Conservation (phyloP, 2,797 vertebrate species). For the Oreonectes daqikongensis region DNA sequence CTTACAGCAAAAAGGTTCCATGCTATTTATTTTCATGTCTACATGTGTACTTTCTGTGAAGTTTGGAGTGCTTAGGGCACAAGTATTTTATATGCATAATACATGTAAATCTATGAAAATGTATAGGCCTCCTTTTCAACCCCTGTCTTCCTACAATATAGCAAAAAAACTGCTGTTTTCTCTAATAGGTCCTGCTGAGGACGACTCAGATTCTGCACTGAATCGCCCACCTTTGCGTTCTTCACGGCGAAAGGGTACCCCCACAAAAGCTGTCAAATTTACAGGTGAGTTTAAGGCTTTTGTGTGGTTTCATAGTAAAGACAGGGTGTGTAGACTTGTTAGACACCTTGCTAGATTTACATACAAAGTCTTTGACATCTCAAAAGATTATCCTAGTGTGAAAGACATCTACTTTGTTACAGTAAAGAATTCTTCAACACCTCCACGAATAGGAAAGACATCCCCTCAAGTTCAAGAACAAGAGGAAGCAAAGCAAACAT, state of each 20-base stretch:
- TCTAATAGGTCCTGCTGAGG: constrained; percentile 1
- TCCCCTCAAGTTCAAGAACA: constrained; percentile 15
- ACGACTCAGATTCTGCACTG: not conserved
- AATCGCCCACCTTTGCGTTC: constrained; percentile 28
- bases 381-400: constrained; percentile 39
- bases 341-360: constrained; percentile 55
- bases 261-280: not conserved
- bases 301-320: not conserved
- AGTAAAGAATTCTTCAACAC: constrained; percentile 1
- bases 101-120: not conserved
- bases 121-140: not conserved
- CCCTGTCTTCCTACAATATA: not conserved
- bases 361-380: constrained; percentile 32
- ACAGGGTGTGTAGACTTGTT: not conserved
- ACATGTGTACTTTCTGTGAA: not conserved
- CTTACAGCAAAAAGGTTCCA: not conserved
- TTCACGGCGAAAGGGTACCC: not conserved
- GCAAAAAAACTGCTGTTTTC: not conserved
- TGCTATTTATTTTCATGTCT: not conserved
- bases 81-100: not conserved
- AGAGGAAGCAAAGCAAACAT: not conserved
- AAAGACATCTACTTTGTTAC: not conserved
- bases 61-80: not conserved
- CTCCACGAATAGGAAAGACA: constrained; percentile 1
- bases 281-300: not conserved